Conservation (phyloP, 1,140 invertebrate species). For the Octopus bimaculoides region DNA sequence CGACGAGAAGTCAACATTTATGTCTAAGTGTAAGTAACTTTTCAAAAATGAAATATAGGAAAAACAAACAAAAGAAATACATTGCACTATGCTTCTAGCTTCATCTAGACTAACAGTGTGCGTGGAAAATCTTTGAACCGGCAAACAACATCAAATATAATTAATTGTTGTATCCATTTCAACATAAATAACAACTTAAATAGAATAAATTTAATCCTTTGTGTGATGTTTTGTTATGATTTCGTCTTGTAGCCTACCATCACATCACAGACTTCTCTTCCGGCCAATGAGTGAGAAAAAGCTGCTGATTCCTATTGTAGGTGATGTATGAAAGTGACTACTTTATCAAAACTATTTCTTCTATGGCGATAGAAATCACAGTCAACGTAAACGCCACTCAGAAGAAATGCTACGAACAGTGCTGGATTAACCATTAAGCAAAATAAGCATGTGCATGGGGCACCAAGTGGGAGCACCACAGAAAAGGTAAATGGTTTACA, state of each 20-base stretch:
- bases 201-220: neutral
- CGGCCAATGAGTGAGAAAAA: neutral
- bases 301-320: neutral
- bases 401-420: no score
- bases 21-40: neutral
- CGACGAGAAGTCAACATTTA: neutral
- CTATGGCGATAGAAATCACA: no score
- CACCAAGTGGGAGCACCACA: no score
- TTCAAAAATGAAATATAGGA: slow-evolving; percentile 2
- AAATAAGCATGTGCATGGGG: no score
- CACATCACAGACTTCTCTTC: neutral
- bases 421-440: no score
- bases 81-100: neutral
- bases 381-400: no score
- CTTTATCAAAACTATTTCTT: no score
- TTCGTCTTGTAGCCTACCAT: neutral
- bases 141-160: neutral
- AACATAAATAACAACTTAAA: neutral
- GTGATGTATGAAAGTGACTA: no score
- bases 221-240: neutral
- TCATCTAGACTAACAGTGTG: neutral
- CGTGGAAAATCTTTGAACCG: neutral
- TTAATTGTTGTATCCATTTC: neutral
- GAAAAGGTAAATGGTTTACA: no score
- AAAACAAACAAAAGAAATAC: neutral